Percentiles rank a stretch among this genome's conserved stretches.
These are phyloP conservation scores for Andrena praecox DNA, from an alignment of 2,888 invertebrate genomes.

Conservation along the genomic window DNA sequence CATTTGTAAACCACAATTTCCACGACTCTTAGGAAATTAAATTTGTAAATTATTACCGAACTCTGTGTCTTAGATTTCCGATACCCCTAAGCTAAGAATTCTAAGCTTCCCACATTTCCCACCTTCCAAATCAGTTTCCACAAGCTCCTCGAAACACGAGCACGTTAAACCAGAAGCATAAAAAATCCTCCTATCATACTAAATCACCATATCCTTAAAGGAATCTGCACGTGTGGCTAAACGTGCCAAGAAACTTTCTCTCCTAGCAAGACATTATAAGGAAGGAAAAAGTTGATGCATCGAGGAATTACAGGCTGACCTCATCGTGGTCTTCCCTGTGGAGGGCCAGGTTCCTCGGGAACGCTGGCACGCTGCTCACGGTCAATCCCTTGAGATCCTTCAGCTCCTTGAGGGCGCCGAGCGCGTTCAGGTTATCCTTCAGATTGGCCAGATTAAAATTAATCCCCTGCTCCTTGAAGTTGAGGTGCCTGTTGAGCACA, in stretches of 20 bases:
- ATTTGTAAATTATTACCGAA: background rate
- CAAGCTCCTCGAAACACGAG: too few relatives aligned
- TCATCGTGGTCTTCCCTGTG: constrained; percentile 82
- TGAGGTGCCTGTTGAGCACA: constrained; percentile 81
- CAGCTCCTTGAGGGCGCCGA: constrained; percentile 82
- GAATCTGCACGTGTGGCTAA: too few relatives aligned
- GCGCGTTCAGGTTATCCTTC: constrained; percentile 82
- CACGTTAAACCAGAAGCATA: too few relatives aligned
- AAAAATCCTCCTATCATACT: too few relatives aligned
- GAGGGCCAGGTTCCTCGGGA: constrained; percentile 83
- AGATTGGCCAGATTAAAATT: constrained; percentile 80
- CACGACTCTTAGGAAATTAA: background rate
- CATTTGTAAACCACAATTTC: background rate
- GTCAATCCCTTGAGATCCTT: constrained; percentile 83
- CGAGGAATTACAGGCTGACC: constrained; percentile 72
- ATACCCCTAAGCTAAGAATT: background rate
- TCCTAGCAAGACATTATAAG: too few relatives aligned
- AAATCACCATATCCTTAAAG: background rate
- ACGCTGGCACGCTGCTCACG: constrained; percentile 84
- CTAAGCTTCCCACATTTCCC: background rate
- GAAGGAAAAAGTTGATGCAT: background rate
- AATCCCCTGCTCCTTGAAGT: constrained; percentile 79
- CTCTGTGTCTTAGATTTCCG: background rate
- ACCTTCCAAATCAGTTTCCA: background rate
- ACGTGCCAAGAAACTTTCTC: too few relatives aligned